These are phyloP conservation scores for Trogon melanurus DNA, from an alignment of 2,113 vertebrate genomes.

Conservation along the genomic window DNA sequence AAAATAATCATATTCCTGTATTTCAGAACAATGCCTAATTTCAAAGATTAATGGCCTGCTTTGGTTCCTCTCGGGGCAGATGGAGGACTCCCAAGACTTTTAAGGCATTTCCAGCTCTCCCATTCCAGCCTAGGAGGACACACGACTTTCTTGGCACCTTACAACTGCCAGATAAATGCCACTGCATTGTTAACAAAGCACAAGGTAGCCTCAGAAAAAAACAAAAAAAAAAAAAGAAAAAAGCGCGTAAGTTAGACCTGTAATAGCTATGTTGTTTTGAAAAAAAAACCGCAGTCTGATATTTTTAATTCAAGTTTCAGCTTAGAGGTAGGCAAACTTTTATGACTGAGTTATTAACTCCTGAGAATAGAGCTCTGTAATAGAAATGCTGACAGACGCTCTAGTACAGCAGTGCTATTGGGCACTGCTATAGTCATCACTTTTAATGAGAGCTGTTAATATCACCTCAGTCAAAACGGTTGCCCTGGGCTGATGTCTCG, in stretches of 20 bases:
- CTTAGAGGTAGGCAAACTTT: conserved; percentile 21
- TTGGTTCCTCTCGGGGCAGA: background rate
- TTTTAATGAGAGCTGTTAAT: conserved; percentile 77
- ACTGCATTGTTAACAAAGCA: background rate
- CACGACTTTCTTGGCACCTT: background rate
- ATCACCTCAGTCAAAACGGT: conserved; percentile 72
- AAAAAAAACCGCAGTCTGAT: background rate
- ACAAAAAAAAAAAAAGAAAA: background rate
- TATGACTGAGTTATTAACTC: conserved; percentile 49
- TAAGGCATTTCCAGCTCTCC: background rate
- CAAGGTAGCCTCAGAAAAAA: background rate
- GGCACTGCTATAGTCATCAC: conserved; percentile 47
- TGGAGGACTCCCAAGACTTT: background rate
- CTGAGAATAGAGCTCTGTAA: conserved; percentile 31
- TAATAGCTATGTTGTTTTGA: background rate
- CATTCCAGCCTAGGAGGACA: background rate
- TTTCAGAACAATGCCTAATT: background rate
- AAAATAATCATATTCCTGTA: background rate
- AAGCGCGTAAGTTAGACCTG: background rate
- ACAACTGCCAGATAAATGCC: background rate
- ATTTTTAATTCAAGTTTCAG: conserved; percentile 20
- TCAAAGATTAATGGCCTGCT: background rate
- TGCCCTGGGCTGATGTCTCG: conserved; percentile 72
- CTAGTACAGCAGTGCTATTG: background rate
- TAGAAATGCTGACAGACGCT: conserved; percentile 45